Evolutionary conservation across 2,888 invertebrate species (phyloP).

Genomic region (Eustalomyia histrio): DNA sequence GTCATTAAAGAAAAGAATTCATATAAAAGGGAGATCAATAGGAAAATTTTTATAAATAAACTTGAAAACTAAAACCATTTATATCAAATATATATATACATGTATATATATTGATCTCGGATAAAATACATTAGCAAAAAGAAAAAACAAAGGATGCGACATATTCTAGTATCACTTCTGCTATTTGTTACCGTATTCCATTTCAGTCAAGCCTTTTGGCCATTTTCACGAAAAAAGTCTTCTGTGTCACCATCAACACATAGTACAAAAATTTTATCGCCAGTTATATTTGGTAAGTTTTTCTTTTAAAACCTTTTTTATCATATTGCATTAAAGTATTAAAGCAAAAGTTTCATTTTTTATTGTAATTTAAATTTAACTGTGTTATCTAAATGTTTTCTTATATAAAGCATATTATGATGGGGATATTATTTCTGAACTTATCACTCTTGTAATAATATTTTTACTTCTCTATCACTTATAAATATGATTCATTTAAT

Average conservation of each 20-base stretch:
- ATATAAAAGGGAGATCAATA: no score
- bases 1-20: no score
- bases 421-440: neutral
- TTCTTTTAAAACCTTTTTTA: neutral
- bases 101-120: neutral
- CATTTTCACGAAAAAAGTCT: conserved; percentile 52
- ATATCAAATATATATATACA: neutral
- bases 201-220: conserved; percentile 48
- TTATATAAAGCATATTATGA: no score
- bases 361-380: neutral
- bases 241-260: neutral
- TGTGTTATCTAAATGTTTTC: no score
- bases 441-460: neutral
- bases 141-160: conserved; percentile 52
- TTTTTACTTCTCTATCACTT: conserved; percentile 6
- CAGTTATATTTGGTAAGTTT: conserved; percentile 77
- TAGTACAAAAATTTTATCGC: conserved; percentile 70
- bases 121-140: neutral
- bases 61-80: neutral
- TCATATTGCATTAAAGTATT: neutral
- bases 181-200: conserved; percentile 31
- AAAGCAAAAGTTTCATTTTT: neutral
- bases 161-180: conserved; percentile 14
- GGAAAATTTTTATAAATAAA: neutral
- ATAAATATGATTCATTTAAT: no score